Conservation (phyloP, 2,797 vertebrate genomes). For the Melanotaenia maccullochi region DNA sequence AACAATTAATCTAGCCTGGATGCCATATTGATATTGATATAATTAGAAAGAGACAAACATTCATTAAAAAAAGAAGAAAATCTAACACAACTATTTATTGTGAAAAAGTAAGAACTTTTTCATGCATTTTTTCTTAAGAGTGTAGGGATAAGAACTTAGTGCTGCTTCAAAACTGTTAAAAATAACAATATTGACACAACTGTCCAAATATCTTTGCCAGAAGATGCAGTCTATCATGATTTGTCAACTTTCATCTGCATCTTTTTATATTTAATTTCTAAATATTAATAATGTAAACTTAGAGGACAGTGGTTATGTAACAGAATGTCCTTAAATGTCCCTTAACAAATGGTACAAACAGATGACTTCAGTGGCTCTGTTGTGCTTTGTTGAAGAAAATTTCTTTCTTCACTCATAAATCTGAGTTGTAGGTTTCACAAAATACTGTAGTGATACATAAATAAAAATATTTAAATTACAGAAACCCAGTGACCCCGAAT, state of each 20-base stretch:
- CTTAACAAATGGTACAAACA: slow-evolving; percentile 34
- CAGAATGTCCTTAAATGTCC: slow-evolving; percentile 25
- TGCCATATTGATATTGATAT: slow-evolving; percentile 26
- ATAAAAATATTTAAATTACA: background rate
- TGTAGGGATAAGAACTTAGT: background rate
- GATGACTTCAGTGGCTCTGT: slow-evolving; percentile 17
- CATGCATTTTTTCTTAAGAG: background rate
- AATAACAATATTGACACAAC: slow-evolving; percentile 43
- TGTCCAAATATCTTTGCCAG: slow-evolving; percentile 15
- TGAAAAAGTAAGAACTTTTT: background rate
- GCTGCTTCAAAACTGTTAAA: slow-evolving; percentile 37
- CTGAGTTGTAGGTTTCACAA: background rate
- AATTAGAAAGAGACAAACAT: slow-evolving; percentile 26
- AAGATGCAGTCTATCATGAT: slow-evolving; percentile 21
- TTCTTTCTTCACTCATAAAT: slow-evolving; percentile 4
- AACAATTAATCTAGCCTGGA: slow-evolving; percentile 30
- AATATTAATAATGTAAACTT: slow-evolving; percentile 2
- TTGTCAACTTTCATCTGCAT: slow-evolving; percentile 15
- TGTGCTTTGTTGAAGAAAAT: slow-evolving; percentile 7
- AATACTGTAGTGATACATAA: background rate
- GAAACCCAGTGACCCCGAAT: too few species aligned
- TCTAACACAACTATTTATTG: background rate
- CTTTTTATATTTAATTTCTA: background rate
- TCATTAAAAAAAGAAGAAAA: background rate
- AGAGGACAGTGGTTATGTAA: slow-evolving; percentile 32